Evolutionary conservation across 2,113 vertebrate genomes (phyloP), one percentile per base, ranked within the genome.

Genomic region (Clarias batrachus): DNA sequence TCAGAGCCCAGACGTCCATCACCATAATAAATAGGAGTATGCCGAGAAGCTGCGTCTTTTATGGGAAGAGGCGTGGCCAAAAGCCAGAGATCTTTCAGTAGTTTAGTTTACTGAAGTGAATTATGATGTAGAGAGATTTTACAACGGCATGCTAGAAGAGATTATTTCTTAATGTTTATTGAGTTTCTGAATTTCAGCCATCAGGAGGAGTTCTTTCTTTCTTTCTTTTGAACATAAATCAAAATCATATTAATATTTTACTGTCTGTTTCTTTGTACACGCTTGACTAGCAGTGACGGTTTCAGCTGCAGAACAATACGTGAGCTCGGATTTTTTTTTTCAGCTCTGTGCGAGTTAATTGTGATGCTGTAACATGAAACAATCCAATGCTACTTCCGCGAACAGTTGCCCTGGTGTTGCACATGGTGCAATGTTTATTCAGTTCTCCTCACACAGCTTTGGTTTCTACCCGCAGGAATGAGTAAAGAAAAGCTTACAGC

Each of bases 91-190:
- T 83, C 19, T 63, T 25, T 5, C 27, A 27, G 65, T 71, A 37
- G 17, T 83, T 25, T 71, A 37, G 17, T 83, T 25, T 71, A 76
- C 52, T 74, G 21, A 85, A 74, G 70, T 37, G 54, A 84, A 77
- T 85, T 63, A 76, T 62, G 56, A 63, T 33, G 14, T 2, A 30
- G 7, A 25, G 19, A 16, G 8, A 27, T 19, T 84, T 57, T 54
- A 30, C n/a, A 56, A 30, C 21, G 25, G 71, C 27, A 86, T 62
- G 52, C 23, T 82, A 54, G 11, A 66, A 54, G 4, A 68, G 9
- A 33, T 48, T 73, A 17, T 52, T 76, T 76, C 3, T 4, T 74
- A 48, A 74, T 13, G 41, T 48, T 74, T 74, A 48, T 4, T 25
- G 71, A 30, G 66, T 16, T 70, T 12, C 65, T 68, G 65, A 27